These are phyloP conservation scores for Rhamphomyia laevipes DNA, from an alignment of 2,888 invertebrate genomes.

Conservation along the genomic window DNA sequence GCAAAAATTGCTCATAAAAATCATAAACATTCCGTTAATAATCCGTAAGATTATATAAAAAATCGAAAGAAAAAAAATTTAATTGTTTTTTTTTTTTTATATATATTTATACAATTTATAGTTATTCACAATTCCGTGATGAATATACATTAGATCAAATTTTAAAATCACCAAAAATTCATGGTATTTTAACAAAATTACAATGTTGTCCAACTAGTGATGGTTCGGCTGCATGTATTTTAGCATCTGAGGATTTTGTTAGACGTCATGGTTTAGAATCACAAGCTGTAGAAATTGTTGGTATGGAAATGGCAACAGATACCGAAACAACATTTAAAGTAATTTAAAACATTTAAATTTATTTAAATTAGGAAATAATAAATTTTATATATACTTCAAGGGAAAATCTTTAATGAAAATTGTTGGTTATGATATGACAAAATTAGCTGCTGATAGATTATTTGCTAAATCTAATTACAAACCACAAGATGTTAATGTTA, in stretches of 20 bases:
- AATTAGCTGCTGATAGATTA: slow-evolving; percentile 61
- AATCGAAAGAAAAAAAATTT: background rate
- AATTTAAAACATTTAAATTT: slow-evolving; percentile 56
- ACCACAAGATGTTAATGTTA: slow-evolving; percentile 78
- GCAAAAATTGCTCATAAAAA: slow-evolving; percentile 98
- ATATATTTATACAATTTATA: slow-evolving; percentile 25
- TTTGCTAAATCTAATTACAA: slow-evolving; percentile 62
- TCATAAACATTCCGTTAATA: slow-evolving; percentile 91
- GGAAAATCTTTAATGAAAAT: slow-evolving; percentile 35
- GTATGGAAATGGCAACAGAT: slow-evolving; percentile 96
- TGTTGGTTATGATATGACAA: slow-evolving; percentile 91
- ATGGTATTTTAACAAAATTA: slow-evolving; percentile 86
- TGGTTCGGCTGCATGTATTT: slow-evolving; percentile 87
- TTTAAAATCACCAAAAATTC: slow-evolving; percentile 73
- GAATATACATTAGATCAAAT: slow-evolving; percentile 88
- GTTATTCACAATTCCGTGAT: slow-evolving; percentile 85
- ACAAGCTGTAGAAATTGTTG: slow-evolving; percentile 89
- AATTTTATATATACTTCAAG: background rate
- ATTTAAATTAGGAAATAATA: slow-evolving; percentile 32
- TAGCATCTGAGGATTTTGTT: slow-evolving; percentile 88
- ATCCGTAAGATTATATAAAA: slow-evolving; percentile 57
- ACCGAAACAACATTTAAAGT: slow-evolving; percentile 72
- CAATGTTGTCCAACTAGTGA: slow-evolving; percentile 99
- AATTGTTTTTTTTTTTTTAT: background rate
- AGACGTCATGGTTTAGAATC: slow-evolving; percentile 64